Evolutionary conservation across 2,888 invertebrate genomes (phyloP), one percentile per base, ranked within the genome.

Genomic region (Coelopa pilipes): DNA sequence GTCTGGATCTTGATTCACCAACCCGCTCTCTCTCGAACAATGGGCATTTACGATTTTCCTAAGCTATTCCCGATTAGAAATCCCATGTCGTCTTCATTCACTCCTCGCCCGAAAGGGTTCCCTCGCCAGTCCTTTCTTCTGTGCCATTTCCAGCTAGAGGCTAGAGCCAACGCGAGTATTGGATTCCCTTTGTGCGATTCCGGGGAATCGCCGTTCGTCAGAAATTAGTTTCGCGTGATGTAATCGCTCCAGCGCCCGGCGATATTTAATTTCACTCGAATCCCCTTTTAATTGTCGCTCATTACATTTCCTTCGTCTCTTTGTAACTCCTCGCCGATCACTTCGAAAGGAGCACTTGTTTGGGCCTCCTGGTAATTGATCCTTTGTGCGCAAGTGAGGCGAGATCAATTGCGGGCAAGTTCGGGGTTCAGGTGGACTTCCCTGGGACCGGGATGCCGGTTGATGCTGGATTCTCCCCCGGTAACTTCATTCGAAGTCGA

Each of bases 331-430:
- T 55, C 34, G 60, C 68, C 57, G 15, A 66, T 70, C 15, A 17
- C 49, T 45, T 12, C 24, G n/a, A 17, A 73, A 21, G 13, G 47
- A 70, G 69, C 74, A 75, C 72, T 70, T 78, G 74, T 73, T 71
- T 62, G 60, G 34, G 57, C 69, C 46, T 60, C 53, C 66, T 74
- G 53, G 76, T 77, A 78, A 77, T 77, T 76, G 76, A 76, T 76
- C 75, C 77, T 77, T 77, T 63, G 65, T 75, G 24, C 24, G 63
- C 62, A 63, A 76, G 73, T 75, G 75, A 74, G 76, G 75, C 73
- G 77, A 76, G 78, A 74, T 73, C 72, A 73, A 76, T 76, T 75
- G 76, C 66, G 67, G 65, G 74, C 70, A 75, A 72, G 63, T 72
- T 66, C 74, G 68, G 55, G 70, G 57, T 72, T 76, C 76, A 76